Conservation (phyloP, 2,113 vertebrate species). For the Gracilinanus agilis region DNA sequence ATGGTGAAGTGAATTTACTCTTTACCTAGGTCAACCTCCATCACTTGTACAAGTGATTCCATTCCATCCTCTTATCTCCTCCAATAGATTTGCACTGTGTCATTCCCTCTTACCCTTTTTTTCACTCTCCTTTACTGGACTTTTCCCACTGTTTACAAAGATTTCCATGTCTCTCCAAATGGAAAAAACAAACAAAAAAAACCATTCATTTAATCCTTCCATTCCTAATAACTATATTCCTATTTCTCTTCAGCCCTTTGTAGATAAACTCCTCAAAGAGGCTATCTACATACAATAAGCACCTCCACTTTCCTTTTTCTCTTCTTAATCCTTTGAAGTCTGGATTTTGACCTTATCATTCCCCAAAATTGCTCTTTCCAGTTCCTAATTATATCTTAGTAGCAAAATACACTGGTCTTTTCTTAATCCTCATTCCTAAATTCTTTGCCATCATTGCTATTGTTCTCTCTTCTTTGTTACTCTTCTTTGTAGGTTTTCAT, state of each 20-base stretch:
- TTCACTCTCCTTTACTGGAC: neutral
- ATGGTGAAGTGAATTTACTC: too few species aligned
- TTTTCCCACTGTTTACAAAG: neutral
- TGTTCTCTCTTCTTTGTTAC: neutral
- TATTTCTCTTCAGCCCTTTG: neutral
- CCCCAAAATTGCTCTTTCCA: neutral
- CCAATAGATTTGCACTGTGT: neutral
- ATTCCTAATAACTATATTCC: neutral
- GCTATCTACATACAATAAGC: neutral
- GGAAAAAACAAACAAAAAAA: neutral
- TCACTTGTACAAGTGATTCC: neutral
- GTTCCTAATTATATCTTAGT: neutral
- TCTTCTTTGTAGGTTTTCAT: neutral
- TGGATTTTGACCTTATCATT: neutral
- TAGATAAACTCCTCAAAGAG: neutral
- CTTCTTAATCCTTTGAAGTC: neutral
- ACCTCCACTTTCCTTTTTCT: neutral
- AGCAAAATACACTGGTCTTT: neutral
- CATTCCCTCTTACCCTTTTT: neutral
- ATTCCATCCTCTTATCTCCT: neutral
- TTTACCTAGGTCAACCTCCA: too few species aligned
- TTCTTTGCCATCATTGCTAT: neutral
- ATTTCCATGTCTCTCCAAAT: neutral
- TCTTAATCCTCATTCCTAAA: neutral
- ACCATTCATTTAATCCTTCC: neutral